Evolutionary conservation across 1,140 invertebrate genomes (phyloP).

Genomic region (Procambarus virginalis): DNA sequence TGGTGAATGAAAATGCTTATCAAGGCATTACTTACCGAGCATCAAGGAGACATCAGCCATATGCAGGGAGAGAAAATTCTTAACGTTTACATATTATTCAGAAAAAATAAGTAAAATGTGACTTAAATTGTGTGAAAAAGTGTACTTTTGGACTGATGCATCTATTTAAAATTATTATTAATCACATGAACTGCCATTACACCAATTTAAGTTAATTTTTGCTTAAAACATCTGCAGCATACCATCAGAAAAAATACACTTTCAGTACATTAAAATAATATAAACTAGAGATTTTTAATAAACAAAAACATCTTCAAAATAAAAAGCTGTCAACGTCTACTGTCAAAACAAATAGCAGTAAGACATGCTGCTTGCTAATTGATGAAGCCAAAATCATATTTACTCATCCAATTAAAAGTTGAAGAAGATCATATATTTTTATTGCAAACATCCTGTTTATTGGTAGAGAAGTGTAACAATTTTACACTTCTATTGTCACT

Average conservation of each 20-base stretch:
- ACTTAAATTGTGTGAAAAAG: background rate
- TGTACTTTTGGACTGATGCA: background rate
- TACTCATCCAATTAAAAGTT: slow-evolving; percentile 1
- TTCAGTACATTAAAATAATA: background rate
- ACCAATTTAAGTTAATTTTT: background rate
- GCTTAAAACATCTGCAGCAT: background rate
- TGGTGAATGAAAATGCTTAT: background rate
- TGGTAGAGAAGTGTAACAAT: too few species aligned
- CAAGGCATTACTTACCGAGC: slow-evolving; percentile 38
- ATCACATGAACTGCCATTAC: background rate
- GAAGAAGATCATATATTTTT: slow-evolving; percentile 2
- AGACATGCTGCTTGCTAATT: slow-evolving; percentile 12
- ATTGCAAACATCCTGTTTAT: too few species aligned
- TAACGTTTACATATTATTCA: slow-evolving; percentile 37
- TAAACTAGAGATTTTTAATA: background rate
- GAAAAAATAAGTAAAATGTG: background rate
- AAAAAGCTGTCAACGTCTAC: background rate
- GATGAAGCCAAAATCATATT: slow-evolving; percentile 1
- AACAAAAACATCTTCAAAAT: background rate
- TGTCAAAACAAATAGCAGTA: background rate
- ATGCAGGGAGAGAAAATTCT: slow-evolving; percentile 57
- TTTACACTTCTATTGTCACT: too few species aligned
- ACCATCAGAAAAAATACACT: background rate
- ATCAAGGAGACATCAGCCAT: slow-evolving; percentile 51
- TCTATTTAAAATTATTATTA: background rate